phyloP scores from a whole-genome alignment of 2,113 vertebrate genomes.

The Nothoprocta pentlandii region DNA sequence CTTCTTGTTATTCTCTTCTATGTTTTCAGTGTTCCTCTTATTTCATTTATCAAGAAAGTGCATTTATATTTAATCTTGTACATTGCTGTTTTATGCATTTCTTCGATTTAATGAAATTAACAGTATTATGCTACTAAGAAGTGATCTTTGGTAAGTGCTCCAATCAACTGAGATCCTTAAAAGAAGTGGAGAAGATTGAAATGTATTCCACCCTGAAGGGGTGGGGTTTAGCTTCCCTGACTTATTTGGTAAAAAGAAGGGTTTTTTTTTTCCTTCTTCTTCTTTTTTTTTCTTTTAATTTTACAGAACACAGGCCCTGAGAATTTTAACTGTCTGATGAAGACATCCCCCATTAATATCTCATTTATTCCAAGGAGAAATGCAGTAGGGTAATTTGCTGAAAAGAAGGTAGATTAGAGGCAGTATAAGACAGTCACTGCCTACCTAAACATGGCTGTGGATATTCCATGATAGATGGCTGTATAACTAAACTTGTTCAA shows the following conservation, averaged over 20 bases:
- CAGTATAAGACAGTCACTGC: background rate
- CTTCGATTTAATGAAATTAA: background rate
- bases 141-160: constrained; percentile 55
- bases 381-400: background rate
- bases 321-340: background rate
- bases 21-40: background rate
- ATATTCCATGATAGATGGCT: background rate
- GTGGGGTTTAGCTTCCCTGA: background rate
- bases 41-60: constrained; percentile 3
- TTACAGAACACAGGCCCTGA: background rate
- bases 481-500: background rate
- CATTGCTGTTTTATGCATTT: constrained; percentile 5
- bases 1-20: background rate
- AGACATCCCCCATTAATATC: background rate
- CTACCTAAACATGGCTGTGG: background rate
- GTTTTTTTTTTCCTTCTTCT: no score
- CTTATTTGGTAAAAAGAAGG: background rate
- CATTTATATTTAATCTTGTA: constrained; percentile 14
- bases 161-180: background rate
- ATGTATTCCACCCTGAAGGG: constrained; percentile 59
- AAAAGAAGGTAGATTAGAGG: background rate
- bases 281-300: background rate
- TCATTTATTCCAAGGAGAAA: background rate
- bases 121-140: constrained; percentile 47
- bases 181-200: constrained; percentile 55